Conservation (phyloP, 2,113 vertebrate species). For the Hippotragus niger region DNA sequence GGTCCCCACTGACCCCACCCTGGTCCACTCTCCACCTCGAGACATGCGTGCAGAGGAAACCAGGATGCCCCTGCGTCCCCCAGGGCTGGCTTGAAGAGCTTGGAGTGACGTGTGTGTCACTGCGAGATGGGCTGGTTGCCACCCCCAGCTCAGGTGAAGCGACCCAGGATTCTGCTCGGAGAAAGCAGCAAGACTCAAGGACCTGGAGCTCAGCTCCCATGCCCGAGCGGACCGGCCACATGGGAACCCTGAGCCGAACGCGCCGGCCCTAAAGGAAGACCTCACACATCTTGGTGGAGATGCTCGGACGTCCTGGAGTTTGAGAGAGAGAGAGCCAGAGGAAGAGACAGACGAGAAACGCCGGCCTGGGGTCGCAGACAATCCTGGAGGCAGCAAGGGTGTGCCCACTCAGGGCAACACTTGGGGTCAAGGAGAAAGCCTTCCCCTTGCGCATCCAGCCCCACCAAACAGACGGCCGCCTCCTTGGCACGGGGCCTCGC, state of each 20-base stretch:
- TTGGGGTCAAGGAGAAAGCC: not conserved
- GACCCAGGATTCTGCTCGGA: not conserved
- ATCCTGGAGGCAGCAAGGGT: not conserved
- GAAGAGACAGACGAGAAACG: not conserved
- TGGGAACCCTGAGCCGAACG: not conserved
- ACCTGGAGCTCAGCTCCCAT: not conserved
- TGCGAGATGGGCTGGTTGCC: not conserved
- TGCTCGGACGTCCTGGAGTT: not conserved
- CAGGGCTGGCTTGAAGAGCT: not conserved
- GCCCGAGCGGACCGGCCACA: not conserved
- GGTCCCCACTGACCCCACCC: not conserved
- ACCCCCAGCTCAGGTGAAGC: too few species aligned
- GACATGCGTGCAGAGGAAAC: not conserved
- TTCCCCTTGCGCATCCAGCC: fast-evolving
- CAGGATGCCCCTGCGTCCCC: fast-evolving
- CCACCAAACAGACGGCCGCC: not conserved
- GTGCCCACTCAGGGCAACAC: too few species aligned
- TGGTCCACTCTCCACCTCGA: not conserved
- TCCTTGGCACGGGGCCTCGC: not conserved
- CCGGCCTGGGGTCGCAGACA: not conserved
- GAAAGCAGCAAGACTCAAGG: not conserved
- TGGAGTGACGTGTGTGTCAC: not conserved
- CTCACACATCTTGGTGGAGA: not conserved
- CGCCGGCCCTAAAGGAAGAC: not conserved
- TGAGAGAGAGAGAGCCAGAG: not conserved